Evolutionary conservation across 1,140 invertebrate genomes (phyloP), one percentile per base, ranked within the genome.

Genomic region (Euura saliciscinereae): DNA sequence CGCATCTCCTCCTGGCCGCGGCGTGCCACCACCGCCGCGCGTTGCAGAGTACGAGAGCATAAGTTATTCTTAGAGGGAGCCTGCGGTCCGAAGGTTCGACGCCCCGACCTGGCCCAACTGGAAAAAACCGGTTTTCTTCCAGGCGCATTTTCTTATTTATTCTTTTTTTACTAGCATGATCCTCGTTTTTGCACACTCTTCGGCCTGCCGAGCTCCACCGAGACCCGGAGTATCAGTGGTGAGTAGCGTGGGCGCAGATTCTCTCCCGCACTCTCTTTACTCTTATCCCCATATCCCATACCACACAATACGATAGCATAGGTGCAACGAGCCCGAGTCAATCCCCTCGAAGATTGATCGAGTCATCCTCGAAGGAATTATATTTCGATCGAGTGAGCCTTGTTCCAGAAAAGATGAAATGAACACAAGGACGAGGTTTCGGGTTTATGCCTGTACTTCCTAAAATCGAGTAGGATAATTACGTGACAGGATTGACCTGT

Each of bases 81-180:
- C 80, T 85, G 83, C 82, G 83, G 82, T 84, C 81, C 82, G 80
- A 84, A 88, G 84, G 86, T 87, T 87, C 86, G 86, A 86, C 86
- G 86, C 86, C 86, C 86, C 85, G 86, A 87, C 85, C 85, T 88
- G 85, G 86, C 85, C 85, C 86, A 87, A 87, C 84, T 87, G 86
- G 85, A 87, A 88, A 88, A 87, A 88, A 88, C 86, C 86, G 86
- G 86, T 87, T 87, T 86, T 85, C 86, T 87, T 84, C 81, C 79
- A 77, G 82, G 78, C 78, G 28, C 28, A 28, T 80, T 84, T 78
- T 85, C 83, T 79, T 80, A 84, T 85, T 84, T 85, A 84, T 83
- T 78, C 78, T 76, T 76, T 65, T 51, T 72, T 51, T 72, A 67
- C 44, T 67, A 44, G 66, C 70, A 74, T 68, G 69, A 64, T 64